Evolutionary conservation across 2,888 invertebrate species (phyloP).

Genomic region (Leptogaster cylindrica): DNA sequence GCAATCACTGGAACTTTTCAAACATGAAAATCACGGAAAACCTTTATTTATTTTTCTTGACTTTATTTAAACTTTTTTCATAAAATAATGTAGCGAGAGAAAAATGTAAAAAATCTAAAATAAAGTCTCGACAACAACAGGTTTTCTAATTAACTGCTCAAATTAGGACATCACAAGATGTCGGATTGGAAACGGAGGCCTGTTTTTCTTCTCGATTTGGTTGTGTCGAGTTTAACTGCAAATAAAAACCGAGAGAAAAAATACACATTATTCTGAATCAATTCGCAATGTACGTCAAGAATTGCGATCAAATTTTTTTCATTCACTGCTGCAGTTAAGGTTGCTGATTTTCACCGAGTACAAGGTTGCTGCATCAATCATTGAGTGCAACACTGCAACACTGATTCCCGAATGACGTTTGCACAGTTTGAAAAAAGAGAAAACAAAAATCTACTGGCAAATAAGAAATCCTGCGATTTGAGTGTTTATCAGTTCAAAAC

Average conservation of each 20-base stretch:
- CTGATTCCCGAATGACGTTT: conserved; percentile 18
- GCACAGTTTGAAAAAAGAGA: conserved; percentile 6
- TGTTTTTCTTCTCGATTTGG: conserved; percentile 33
- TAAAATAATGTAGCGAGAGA: too few species aligned
- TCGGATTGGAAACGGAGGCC: conserved; percentile 29
- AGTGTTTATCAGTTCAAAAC: background rate
- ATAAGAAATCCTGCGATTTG: too few species aligned
- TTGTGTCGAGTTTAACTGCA: conserved; percentile 20
- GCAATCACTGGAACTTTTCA: too few species aligned
- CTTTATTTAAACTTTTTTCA: too few species aligned
- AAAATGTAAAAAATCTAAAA: background rate
- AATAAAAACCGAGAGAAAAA: background rate
- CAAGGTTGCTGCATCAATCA: conserved; percentile 38
- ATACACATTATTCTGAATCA: conserved; percentile 11
- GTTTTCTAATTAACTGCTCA: conserved; percentile 41
- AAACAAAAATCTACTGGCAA: background rate
- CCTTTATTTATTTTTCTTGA: too few species aligned
- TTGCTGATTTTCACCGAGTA: background rate
- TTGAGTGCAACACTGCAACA: background rate
- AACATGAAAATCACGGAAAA: too few species aligned
- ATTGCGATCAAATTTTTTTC: conserved; percentile 15
- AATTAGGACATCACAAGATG: conserved; percentile 42
- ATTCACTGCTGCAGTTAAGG: conserved; percentile 15
- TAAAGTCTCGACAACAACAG: conserved; percentile 11
- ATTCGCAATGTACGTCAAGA: background rate